Conservation (phyloP, 2,797 vertebrate species). For the Meriones psammophilus region DNA sequence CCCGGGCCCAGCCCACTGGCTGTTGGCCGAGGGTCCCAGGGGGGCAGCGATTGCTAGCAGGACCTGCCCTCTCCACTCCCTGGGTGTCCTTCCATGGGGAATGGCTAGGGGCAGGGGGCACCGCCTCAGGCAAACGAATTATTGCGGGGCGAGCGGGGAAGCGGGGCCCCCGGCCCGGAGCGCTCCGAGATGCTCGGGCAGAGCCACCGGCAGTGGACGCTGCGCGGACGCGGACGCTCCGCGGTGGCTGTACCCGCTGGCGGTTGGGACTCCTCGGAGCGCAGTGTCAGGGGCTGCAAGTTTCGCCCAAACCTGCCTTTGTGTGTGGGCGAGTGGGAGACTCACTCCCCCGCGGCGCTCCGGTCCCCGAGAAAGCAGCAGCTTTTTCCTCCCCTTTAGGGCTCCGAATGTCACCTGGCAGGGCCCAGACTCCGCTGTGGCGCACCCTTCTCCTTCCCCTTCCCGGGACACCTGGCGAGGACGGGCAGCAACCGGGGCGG, state of each 20-base stretch:
- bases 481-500: neutral
- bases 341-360: neutral
- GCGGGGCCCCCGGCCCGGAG: neutral
- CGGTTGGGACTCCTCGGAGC: neutral
- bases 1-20: constrained; percentile 84
- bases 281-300: constrained; percentile 35
- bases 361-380: neutral
- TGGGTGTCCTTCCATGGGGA: neutral
- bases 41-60: constrained; percentile 22
- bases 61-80: constrained; percentile 55
- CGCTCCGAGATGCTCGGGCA: neutral
- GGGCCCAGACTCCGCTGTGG: constrained; percentile 34
- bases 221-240: neutral
- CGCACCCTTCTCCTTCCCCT: neutral
- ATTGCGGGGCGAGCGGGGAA: neutral
- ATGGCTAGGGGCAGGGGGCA: neutral
- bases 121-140: neutral
- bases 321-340: constrained; percentile 41
- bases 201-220: neutral
- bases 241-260: constrained; percentile 33
- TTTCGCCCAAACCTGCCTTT: constrained; percentile 63
- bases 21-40: constrained; percentile 53
- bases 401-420: constrained; percentile 15
- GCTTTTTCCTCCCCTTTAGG: neutral
- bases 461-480: neutral